Evolutionary conservation across 2,888 invertebrate species (phyloP).

Genomic region (Cheilosia scutellata): DNA sequence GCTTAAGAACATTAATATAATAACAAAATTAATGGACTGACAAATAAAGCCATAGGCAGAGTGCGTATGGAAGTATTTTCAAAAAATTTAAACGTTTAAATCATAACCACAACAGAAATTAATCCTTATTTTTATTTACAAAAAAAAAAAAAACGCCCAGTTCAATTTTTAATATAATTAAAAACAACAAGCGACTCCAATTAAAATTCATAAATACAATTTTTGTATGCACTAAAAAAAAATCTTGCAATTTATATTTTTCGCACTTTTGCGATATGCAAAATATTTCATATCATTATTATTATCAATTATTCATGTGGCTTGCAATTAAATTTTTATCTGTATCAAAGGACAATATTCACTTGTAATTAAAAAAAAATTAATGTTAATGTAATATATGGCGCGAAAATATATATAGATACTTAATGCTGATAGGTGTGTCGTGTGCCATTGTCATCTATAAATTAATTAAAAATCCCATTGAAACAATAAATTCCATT

Average conservation of each 20-base stretch:
- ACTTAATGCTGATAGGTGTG: neutral
- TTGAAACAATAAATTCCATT: conserved; percentile 30
- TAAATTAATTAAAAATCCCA: conserved; percentile 55
- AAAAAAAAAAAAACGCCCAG: neutral
- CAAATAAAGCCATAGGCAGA: no score
- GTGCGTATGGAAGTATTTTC: no score
- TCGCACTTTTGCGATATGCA: conserved; percentile 26
- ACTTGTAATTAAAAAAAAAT: conserved; percentile 35
- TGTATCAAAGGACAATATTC: conserved; percentile 8
- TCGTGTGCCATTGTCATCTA: neutral
- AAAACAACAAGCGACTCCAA: conserved; percentile 50
- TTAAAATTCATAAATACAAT: conserved; percentile 38
- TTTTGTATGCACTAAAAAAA: neutral
- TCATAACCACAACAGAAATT: neutral
- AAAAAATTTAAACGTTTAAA: no score
- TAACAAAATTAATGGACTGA: no score
- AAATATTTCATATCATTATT: conserved; percentile 38
- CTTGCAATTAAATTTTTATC: neutral
- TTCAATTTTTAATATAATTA: conserved; percentile 59
- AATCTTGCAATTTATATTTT: neutral
- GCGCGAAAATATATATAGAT: neutral
- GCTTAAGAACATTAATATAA: no score
- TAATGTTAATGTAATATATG: neutral
- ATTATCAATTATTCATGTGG: conserved; percentile 31
- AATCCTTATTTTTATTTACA: neutral